phyloP scores from a whole-genome alignment of 2,797 vertebrate genomes.

The Philypnodon macrostomus region DNA sequence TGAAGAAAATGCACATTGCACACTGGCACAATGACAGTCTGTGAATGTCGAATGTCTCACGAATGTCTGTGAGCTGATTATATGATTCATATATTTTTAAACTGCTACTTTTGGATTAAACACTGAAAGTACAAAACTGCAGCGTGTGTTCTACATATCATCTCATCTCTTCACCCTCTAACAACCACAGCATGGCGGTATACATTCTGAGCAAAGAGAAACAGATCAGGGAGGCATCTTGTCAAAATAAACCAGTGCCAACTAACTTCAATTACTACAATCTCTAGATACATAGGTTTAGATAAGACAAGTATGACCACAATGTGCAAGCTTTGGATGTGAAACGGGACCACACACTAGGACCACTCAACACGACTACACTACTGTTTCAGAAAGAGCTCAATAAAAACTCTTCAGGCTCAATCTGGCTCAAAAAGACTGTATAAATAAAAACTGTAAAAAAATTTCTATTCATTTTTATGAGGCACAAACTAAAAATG shows the following conservation, averaged over 20 bases:
- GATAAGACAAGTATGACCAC: slow-evolving; percentile 9
- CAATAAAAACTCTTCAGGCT: too few relatives aligned
- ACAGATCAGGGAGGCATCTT: slow-evolving; percentile 22
- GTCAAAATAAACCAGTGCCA: slow-evolving; percentile 46
- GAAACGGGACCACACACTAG: slow-evolving; percentile 3
- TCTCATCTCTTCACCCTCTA: slow-evolving; percentile 47
- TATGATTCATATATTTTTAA: slow-evolving; percentile 1
- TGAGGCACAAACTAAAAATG: too few relatives aligned
- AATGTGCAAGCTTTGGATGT: neutral
- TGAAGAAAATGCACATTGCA: slow-evolving; percentile 17
- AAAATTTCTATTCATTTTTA: too few relatives aligned
- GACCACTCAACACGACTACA: neutral
- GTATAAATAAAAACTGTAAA: too few relatives aligned
- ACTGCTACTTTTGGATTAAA: slow-evolving; percentile 2
- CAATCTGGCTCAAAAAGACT: too few relatives aligned
- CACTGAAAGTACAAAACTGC: slow-evolving; percentile 23
- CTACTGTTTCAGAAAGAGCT: too few relatives aligned
- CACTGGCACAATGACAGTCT: slow-evolving; percentile 23
- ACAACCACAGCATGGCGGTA: slow-evolving; percentile 37
- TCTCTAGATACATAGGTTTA: slow-evolving; percentile 2
- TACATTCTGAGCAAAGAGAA: slow-evolving; percentile 23
- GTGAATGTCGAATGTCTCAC: too few relatives aligned
- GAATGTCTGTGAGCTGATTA: slow-evolving; percentile 22
- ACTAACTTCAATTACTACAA: slow-evolving; percentile 24
- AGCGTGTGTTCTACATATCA: slow-evolving; percentile 45